phyloP scores from a whole-genome alignment of 2,888 invertebrate genomes.

The Melipona beecheii region DNA sequence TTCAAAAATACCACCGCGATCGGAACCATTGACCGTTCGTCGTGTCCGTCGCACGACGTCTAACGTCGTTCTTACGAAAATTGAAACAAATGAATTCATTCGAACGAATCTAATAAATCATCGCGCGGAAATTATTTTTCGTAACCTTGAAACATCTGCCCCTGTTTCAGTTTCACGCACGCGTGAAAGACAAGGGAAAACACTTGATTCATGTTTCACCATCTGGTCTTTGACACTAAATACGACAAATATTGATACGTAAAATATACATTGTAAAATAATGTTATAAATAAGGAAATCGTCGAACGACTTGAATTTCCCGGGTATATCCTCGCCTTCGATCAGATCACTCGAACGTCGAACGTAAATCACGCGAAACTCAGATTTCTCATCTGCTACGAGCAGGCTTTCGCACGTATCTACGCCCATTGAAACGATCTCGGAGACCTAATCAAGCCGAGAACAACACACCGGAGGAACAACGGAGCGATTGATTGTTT shows the following conservation, averaged over 20 bases:
- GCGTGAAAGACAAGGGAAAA: constrained; percentile 19
- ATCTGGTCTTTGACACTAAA: no score
- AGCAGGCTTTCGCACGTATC: no score
- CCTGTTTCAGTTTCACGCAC: not conserved
- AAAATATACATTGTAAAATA: no score
- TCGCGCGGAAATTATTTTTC: constrained; percentile 3
- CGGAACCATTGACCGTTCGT: not conserved
- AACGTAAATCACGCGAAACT: not conserved
- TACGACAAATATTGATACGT: no score
- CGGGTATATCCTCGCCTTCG: no score
- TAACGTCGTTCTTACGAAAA: not conserved
- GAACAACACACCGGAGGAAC: not conserved
- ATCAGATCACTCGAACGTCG: no score
- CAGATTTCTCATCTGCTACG: not conserved
- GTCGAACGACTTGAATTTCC: no score
- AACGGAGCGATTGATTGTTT: not conserved
- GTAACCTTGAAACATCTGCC: constrained; percentile 18
- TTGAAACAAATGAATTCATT: constrained; percentile 8
- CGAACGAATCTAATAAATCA: constrained; percentile 20
- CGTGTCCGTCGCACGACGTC: not conserved
- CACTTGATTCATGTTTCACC: no score
- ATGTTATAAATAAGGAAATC: no score
- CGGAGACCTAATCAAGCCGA: no score
- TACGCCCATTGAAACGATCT: not conserved
- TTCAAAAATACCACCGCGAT: not conserved